Evolutionary conservation across 2,113 vertebrate genomes (phyloP).

Genomic region (Corythoichthys intestinalis): DNA sequence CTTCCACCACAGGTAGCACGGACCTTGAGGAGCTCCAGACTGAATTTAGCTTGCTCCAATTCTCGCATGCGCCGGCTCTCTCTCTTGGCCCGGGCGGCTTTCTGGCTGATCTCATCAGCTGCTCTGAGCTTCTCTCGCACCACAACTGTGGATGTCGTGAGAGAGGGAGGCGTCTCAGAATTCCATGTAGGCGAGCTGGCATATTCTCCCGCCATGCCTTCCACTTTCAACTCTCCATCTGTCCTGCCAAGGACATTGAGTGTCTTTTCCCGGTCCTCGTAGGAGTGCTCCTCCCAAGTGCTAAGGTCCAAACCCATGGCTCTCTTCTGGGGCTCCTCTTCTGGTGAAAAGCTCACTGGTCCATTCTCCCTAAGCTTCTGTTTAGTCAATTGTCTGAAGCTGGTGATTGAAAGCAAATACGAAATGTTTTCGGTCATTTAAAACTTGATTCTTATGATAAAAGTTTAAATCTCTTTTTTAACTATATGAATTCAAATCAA

Average conservation of each 20-base stretch:
- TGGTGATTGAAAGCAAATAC: constrained; percentile 50
- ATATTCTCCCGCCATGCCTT: constrained; percentile 20
- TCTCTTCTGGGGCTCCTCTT: constrained; percentile 44
- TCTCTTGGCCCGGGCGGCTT: constrained; percentile 89
- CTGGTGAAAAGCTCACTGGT: constrained; percentile 52
- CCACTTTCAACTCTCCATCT: constrained; percentile 42
- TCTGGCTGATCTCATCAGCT: constrained; percentile 83
- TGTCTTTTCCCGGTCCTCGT: constrained; percentile 72
- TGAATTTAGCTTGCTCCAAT: constrained; percentile 94
- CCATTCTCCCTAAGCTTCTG: constrained; percentile 73
- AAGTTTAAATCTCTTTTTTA: constrained; percentile 1
- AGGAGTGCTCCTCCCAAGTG: constrained; percentile 80
- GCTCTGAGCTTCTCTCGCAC: constrained; percentile 81
- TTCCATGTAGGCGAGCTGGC: background rate
- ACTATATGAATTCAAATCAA: background rate
- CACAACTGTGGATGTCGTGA: constrained; percentile 33
- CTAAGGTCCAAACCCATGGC: constrained; percentile 81
- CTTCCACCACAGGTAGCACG: constrained; percentile 76
- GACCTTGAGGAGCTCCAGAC: constrained; percentile 92
- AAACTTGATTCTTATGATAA: background rate
- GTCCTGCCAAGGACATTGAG: constrained; percentile 60
- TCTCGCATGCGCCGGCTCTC: constrained; percentile 94
- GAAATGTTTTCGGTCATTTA: constrained; percentile 5
- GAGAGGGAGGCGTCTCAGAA: constrained; percentile 5
- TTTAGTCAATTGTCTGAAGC: constrained; percentile 77